Base-by-base conservation (phyloP, 2,797 vertebrate genomes). In the Muraenolepis orangiensis region DNA sequence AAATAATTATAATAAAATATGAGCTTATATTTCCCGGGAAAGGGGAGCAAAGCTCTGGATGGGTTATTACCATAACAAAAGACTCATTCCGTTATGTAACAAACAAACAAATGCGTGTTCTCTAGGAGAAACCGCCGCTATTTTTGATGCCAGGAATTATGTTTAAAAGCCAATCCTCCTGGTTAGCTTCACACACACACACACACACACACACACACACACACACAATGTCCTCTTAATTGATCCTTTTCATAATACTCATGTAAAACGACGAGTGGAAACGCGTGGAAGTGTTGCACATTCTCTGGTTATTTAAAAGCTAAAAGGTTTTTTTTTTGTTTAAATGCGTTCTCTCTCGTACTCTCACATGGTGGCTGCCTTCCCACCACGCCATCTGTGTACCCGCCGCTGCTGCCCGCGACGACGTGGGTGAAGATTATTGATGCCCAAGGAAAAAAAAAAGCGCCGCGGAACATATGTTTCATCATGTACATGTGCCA, bases 21-120 rank as follows among this genome's bases (percentile, higher is more conserved):
- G 16, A 6, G 46, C 16, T 51, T 51, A n/a, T 16, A 51, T 51
- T 68, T n/a, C n/a, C n/a, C 4, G 73, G 72, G 68, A 74, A 42
- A 67, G 34, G 70, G 11, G 32, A 64, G 76, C 81, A 77, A 77
- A 51, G 46, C 46, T 51, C 46, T 51, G 6, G 18, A 16, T n/a
- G 46, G 46, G 71, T 79, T 40, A 78, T 69, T 80, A 64, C 74
- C 69, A 75, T 72, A 80, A 83, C 74, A 84, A 76, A 29, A 82
- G 76, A 80, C 20, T 16, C 40, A 69, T 73, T 74, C 28, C 32
- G 71, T 83, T 80, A 81, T 81, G 75, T 31, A 79, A 81, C 42
- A 57, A 79, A 26, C 20, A 61, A 61, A 61, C 4, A 71, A 42
- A n/a, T n/a, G 30, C 74, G 64, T 78, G 75, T 46, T 81, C 78